Evolutionary conservation across 2,888 invertebrate genomes (phyloP), one percentile per base, ranked within the genome.

Genomic region (Drepana falcataria): DNA sequence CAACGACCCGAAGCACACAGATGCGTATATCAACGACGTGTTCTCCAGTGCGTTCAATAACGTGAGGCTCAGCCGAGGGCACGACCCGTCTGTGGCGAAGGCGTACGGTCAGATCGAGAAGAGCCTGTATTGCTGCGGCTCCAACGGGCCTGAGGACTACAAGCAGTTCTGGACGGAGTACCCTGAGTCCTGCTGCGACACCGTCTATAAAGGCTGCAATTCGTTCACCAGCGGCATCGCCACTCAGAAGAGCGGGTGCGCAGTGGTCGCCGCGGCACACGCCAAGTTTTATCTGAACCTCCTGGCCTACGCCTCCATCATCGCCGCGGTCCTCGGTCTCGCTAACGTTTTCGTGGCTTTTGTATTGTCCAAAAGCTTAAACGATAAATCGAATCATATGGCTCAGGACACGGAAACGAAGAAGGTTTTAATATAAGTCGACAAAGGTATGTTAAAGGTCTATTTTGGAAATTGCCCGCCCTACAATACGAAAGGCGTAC

Each of bases 101-200:
- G 68, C 78, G 0, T 90, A 85, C 35, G 84, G 83, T 0, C 59
- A 64, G 0, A 72, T 91, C 40, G 90, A 91, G 67, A 81, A 74
- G 56, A 80, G 83, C 35, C 59, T 87, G 51, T 87, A 88, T 40
- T 91, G 90, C 68, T 91, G 90, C 52, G 90, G 90, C 0, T 86
- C 89, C 0, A 81, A 79, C 2, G 75, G 82, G 1, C 88, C 90
- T 0, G 69, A 89, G 4, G 89, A 91, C 55, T 91, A 91, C 73
- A 83, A 81, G 59, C 82, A 77, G 54, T 79, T 81, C 83, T 83
- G 81, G 61, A 55, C 63, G 0, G 83, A 82, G 34, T 87, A 90
- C 69, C 90, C 90, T 0, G 60, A 71, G 48, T 87, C 90, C 0
- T 91, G 90, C 70, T 91, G 90, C 58, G 89, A 89, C 44, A 80